Base-by-base conservation (phyloP, 2,113 vertebrate genomes). In the Oceanites oceanicus region DNA sequence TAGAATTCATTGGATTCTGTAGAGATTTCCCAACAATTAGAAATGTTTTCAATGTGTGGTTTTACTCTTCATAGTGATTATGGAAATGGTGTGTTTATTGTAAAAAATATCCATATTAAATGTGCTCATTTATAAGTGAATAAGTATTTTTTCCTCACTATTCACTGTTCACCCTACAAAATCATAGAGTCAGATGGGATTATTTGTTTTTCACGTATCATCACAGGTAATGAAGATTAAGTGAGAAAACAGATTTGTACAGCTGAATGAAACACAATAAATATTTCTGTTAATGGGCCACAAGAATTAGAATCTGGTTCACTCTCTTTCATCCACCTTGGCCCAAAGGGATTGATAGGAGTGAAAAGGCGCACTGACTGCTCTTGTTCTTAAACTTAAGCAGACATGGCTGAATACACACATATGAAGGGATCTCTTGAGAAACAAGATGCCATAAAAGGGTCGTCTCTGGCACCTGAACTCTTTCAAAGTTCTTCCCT, bases 21-120 rank as follows among this genome's bases (percentile, higher is more conserved):
- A 71, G 94, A 86, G 55, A 87, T 95, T 94, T 95, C 73, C 36
- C 61, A 84, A 81, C 83, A 91, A 94, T 91, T 96, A 84, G 56
- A 72, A 89, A 68, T 81, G 86, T 95, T 93, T 95, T 88, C 66
- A 38, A 11, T 63, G 23, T 80, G 59, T 77, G 56, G 47, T 45
- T 91, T 83, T 81, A 75, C 15, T 78, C 86, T 84, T 66, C 94
- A 40, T 26, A 80, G 55, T 71, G 78, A 77, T 90, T 90, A 86
- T 88, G 86, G 61, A 94, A 96, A 93, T 90, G 29, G 26, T 47
- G 10, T 74, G 34, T 88, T 92, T 93, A 73, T 66, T 93, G 26
- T 59, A 62, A 83, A 88, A 88, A 52, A 36, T 23, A 58, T 11
- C 55, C 78, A 3, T 88, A 72, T 40, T 55, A 73, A 82, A 80